Base-by-base conservation (phyloP, 2,113 vertebrate genomes). In the Erinaceus europaeus region DNA sequence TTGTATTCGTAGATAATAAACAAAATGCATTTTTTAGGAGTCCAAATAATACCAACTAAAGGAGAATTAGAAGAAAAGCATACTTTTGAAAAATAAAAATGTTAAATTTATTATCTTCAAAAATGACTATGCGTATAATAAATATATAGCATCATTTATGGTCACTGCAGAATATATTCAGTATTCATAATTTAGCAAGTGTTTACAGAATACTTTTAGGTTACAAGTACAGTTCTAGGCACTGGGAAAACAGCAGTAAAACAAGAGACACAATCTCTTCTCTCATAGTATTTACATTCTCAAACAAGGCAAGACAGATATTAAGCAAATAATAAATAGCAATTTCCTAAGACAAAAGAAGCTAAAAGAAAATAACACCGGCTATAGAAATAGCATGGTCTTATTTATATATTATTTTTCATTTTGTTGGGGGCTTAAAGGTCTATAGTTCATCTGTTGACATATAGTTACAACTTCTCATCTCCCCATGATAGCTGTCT, bases 71-170 rank as follows among this genome's bases (percentile, higher is more conserved):
- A 38, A 1, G 27, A 62, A 73, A 4, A n/a, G 6, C 23, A 61
- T 90, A 27, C 36, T 81, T 72, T 88, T 46, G 36, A 27, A 25
- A 92, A 77, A 46, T 48, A 44, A 82, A 76, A 71, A 62, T 23
- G 34, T 20, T 85, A 34, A 40, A 75, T 83, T 52, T 55, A 76
- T 5, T n/a, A 20, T 57, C 46, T 27, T 79, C 21, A 50, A 25
- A 23, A 4, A 34, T 46, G 48, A 52, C 27, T 76, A 81, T 4
- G 8, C 27, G 75, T 71, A 81, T 3, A 32, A n/a, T 44, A 12
- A 77, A 50, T 46, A 27, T 57, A 17, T 13, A 13, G 17, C n/a
- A n/a, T n/a, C n/a, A n/a, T n/a, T n/a, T n/a, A n/a, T n/a, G n/a
- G n/a, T n/a, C n/a, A n/a, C 32, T 53, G 34, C 15, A 67, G 81